These are phyloP conservation scores for Balanococcus diminutus DNA, from an alignment of 2,888 invertebrate genomes.

Conservation along the genomic window DNA sequence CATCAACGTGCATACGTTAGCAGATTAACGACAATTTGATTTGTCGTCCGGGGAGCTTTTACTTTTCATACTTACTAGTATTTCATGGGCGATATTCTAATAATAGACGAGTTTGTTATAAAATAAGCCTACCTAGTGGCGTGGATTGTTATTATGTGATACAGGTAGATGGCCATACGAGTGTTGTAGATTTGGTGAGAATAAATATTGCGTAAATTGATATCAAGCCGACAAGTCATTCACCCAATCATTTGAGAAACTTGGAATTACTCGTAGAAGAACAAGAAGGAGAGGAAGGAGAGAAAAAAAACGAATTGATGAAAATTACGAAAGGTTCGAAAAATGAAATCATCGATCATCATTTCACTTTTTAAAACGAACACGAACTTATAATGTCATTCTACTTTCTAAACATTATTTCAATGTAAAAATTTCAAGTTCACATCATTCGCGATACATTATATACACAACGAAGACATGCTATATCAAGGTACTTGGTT, in stretches of 20 bases:
- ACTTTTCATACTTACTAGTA: no score
- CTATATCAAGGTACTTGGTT: constrained; percentile 5
- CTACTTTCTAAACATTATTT: constrained; percentile 50
- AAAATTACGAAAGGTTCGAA: not conserved
- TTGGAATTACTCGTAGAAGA: no score
- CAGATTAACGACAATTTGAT: not conserved
- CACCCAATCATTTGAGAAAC: not conserved
- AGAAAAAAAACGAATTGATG: not conserved
- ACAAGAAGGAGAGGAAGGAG: no score
- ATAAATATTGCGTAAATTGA: not conserved
- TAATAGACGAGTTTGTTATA: not conserved
- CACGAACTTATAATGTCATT: constrained; percentile 44
- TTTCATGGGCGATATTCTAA: not conserved
- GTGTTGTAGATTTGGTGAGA: not conserved
- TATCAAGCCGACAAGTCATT: not conserved
- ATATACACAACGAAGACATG: not conserved
- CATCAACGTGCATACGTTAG: not conserved
- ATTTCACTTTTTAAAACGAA: constrained; percentile 44
- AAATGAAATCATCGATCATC: constrained; percentile 48
- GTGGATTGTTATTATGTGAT: not conserved
- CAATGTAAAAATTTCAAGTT: constrained; percentile 48
- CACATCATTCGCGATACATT: constrained; percentile 28
- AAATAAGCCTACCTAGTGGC: not conserved
- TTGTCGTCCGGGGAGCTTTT: not conserved
- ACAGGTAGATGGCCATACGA: not conserved